Evolutionary conservation across 2,888 invertebrate species (phyloP).

Genomic region (Mythimna impura): DNA sequence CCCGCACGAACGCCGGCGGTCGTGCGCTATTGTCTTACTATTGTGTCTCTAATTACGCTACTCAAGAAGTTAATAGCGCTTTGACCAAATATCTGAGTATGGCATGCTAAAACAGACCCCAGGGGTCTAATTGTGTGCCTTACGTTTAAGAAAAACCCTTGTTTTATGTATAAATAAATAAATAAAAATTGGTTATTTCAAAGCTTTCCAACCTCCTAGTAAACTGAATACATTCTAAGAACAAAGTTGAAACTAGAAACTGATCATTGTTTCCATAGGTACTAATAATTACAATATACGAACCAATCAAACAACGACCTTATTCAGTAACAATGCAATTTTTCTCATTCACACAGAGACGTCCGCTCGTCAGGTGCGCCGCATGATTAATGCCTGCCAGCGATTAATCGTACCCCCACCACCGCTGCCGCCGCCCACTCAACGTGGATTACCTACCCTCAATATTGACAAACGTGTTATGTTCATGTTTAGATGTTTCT

Average conservation of each 20-base stretch:
- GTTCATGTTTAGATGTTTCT: slow-evolving; percentile 18
- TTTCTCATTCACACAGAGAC: slow-evolving; percentile 31
- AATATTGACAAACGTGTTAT: slow-evolving; percentile 37
- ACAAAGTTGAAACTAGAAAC: background rate
- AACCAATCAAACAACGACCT: slow-evolving; percentile 20
- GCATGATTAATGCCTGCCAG: slow-evolving; percentile 66
- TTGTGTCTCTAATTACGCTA: too few relatives aligned
- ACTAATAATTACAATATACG: background rate
- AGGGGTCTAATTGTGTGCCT: too few relatives aligned
- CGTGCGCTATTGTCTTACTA: too few relatives aligned
- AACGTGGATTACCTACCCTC: slow-evolving; percentile 44
- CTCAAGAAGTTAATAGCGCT: too few relatives aligned
- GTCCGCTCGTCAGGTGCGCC: slow-evolving; percentile 62
- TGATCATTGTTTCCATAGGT: background rate
- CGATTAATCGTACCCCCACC: slow-evolving; percentile 56
- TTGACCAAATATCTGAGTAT: too few relatives aligned
- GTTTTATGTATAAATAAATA: too few relatives aligned
- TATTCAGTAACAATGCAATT: slow-evolving; percentile 39
- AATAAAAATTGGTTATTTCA: too few relatives aligned
- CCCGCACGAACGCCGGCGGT: too few relatives aligned
- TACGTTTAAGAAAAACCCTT: too few relatives aligned
- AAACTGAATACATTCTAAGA: too few relatives aligned
- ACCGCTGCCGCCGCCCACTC: slow-evolving; percentile 20
- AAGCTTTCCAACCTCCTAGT: too few relatives aligned
- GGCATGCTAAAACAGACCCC: too few relatives aligned